Percentiles rank a stretch among this genome's conserved stretches.
Conservation (phyloP, 2,797 vertebrate genomes). For the Glossophaga mutica region DNA sequence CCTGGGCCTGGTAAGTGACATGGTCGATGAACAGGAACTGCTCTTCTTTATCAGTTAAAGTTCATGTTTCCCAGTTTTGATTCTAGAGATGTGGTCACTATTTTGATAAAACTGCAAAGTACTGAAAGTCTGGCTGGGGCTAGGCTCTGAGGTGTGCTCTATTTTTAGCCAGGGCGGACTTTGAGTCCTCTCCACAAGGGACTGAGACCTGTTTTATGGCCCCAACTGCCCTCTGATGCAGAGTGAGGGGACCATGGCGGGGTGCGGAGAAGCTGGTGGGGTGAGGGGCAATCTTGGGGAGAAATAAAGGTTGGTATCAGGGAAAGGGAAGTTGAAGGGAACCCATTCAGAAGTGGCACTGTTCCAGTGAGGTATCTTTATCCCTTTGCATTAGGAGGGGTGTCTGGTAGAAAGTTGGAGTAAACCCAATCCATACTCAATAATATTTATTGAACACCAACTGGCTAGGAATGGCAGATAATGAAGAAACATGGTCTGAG, state of each 20-base stretch:
- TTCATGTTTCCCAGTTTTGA: background rate
- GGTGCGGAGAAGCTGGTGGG: background rate
- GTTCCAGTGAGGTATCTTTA: background rate
- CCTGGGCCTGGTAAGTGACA: background rate
- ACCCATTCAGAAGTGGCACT: background rate
- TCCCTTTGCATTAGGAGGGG: background rate
- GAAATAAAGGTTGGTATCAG: background rate
- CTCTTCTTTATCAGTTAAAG: background rate
- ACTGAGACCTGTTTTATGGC: background rate
- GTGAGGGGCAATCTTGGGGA: background rate
- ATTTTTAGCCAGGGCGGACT: background rate
- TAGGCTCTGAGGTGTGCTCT: background rate
- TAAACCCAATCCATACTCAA: background rate
- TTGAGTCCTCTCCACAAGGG: background rate
- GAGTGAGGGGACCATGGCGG: background rate
- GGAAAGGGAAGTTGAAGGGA: background rate
- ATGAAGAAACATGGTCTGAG: fast-evolving
- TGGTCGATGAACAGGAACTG: background rate
- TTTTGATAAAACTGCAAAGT: background rate
- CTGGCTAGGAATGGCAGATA: background rate
- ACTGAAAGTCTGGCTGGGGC: background rate
- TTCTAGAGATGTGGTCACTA: background rate
- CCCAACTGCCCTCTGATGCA: background rate
- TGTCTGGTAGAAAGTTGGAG: background rate
- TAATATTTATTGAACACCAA: background rate